A percentile compares a stretch with the other conserved stretches of the same genome.
Conservation (phyloP, 2,797 vertebrate species). For the Catamblyrhynchus diadema region DNA sequence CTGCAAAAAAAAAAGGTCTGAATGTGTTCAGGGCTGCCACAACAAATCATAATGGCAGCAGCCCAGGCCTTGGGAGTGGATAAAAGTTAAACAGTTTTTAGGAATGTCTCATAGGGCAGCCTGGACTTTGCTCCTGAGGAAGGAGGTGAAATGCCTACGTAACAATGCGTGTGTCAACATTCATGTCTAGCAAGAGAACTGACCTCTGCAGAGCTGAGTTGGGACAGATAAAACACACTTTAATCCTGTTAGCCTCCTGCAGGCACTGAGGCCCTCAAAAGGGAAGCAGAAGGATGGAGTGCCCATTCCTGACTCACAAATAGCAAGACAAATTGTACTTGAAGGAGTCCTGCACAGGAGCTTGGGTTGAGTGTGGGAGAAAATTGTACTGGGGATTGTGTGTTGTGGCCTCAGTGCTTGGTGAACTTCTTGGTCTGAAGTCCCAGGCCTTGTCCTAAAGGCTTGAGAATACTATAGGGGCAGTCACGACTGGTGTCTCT, state of each 20-base stretch:
- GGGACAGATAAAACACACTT: background rate
- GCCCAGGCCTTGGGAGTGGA: background rate
- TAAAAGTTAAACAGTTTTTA: slow-evolving; percentile 1
- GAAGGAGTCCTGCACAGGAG: background rate
- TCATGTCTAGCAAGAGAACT: background rate
- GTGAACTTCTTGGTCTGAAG: background rate
- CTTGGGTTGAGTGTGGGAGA: background rate
- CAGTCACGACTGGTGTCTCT: background rate
- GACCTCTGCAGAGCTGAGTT: background rate
- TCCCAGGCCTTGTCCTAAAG: background rate
- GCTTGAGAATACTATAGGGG: background rate
- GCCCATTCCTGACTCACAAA: background rate
- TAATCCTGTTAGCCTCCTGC: slow-evolving; percentile 26
- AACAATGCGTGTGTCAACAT: background rate
- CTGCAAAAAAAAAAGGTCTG: background rate
- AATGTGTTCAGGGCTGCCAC: background rate
- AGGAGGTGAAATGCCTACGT: background rate
- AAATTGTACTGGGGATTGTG: background rate
- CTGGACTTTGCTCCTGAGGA: slow-evolving; percentile 38
- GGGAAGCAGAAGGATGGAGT: background rate
- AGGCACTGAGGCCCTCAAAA: background rate
- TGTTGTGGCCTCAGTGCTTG: background rate
- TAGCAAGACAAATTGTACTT: background rate
- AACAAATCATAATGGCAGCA: background rate
- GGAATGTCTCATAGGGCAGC: background rate